Base-by-base conservation (phyloP, 2,888 invertebrate species). In the Cistogaster globosa region DNA sequence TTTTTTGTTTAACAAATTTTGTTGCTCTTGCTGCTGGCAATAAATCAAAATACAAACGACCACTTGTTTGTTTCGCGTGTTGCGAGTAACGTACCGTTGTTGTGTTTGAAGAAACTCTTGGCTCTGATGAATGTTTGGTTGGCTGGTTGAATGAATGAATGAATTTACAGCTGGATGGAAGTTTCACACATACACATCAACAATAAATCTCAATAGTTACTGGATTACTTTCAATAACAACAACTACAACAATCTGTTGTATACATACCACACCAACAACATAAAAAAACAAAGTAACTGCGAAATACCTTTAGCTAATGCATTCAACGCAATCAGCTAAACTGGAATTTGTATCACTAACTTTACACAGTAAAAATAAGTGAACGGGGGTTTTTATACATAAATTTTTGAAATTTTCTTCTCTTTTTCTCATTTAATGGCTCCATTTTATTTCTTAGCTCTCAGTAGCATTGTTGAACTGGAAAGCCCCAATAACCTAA, bases 21-120 rank as follows among this genome's bases (percentile, higher is more conserved):
- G 38, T 32, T 53, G 6, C 38, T 57, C 42, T 72, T 65, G 90
- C 88, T 84, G 76, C 87, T 89, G 87, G 88, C 88, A 88, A 88
- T 89, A 88, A 90, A 89, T 87, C 88, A 86, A 89, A 89, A 88
- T 87, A 86, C 72, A 88, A 89, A 90, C 90, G 90, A 84, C 69
- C 85, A 83, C 80, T 82, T 87, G 81, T 86, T 81, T 77, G 36
- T 75, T 55, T 62, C 36, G 75, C 6, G 51, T 12, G 60, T 68
- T 75, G 78, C 83, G 78, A 62, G 55, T 57, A 83, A 69, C 78
- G 83, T 79, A 79, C 83, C 78, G 81, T 65, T 69, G 74, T 69
- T 75, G 78, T 75, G 78, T 82, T 67, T 79, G 67, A 81, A 82
- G 67, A 81, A 82, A 75, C 85, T 82, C 82, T 82, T 81, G 65